Evolutionary conservation across 2,113 vertebrate species (phyloP).

Genomic region (Empidonax alnorum): DNA sequence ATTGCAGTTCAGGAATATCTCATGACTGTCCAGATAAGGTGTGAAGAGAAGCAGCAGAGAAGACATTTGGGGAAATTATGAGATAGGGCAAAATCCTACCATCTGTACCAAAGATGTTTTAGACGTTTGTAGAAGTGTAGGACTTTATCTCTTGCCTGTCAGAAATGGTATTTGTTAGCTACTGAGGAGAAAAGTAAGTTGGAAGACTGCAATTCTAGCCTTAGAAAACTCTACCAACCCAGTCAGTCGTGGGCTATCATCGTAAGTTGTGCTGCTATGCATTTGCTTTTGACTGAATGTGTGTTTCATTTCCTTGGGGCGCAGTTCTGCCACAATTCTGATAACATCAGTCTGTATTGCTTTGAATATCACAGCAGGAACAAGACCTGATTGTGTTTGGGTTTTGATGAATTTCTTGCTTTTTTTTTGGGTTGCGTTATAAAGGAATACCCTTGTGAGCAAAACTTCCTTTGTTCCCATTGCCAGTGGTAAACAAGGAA

Average conservation of each 20-base stretch:
- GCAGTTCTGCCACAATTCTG: background rate
- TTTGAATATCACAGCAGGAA: background rate
- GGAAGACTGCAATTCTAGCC: background rate
- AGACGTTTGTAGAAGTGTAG: background rate
- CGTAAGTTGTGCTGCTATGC: background rate
- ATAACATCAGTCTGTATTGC: background rate
- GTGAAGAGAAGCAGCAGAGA: background rate
- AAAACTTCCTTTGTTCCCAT: background rate
- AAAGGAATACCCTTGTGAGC: background rate
- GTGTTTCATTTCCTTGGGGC: background rate
- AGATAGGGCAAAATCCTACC: background rate
- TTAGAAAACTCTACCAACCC: background rate
- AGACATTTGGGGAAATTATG: background rate
- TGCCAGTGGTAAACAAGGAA: background rate
- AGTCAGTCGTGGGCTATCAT: accelerated
- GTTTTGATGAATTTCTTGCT: background rate
- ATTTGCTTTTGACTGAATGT: background rate
- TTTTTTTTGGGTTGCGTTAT: background rate
- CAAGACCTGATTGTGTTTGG: background rate
- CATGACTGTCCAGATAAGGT: accelerated
- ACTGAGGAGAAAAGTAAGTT: background rate
- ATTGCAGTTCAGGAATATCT: background rate
- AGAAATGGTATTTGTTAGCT: background rate
- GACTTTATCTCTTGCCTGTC: background rate
- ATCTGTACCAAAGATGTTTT: background rate